Base-by-base conservation (phyloP, 1,140 invertebrate genomes). In the Drosophila hydei region DNA sequence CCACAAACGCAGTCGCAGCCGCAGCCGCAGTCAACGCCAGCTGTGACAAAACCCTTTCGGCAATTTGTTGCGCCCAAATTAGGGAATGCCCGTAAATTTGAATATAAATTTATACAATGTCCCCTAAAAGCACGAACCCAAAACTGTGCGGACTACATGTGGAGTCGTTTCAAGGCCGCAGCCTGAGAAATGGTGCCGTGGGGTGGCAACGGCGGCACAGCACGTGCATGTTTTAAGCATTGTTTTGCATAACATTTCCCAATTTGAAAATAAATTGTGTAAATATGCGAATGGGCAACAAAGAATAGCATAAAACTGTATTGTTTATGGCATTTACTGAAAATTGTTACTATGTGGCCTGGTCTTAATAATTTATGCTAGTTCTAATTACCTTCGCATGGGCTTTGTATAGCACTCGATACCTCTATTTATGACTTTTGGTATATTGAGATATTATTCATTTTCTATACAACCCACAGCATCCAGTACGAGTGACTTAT, bases 401-500 rank as follows among this genome's bases (percentile, higher is more conserved):
- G 18, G 27, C 11, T 43, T 58, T 48, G 11, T 25, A 12, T 14
- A 38, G 56, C 21, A 23, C 52, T 42, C 5, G n/a, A 6, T 11
- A 40, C n/a, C 30, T 16, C 18, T 40, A 27, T 42, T 25, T 45
- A 27, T 25, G 11, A 14, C 1, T 2, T 25, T 43, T 36, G 6
- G 23, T 54, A 43, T 23, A 62, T 16, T 54, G 4, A 5, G 18
- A 12, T 21, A 45, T 21, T 45, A 21, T 45, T 1, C 18, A 1
- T 12, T 47, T 30, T 56, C 5, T 27, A 16, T 3, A 3, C 16
- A 38, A 2, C n/a, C 3, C 33, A 42, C 51, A 92, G 91, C 91
- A 11, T 91, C 91, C 59, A 92, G 91, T 54, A 91, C 91, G 9
- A 92, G 91, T 30, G 91, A 92, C 71, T 65, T 92, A 56, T 91